These are phyloP conservation scores for Catostylus mosaicus DNA, from an alignment of 30 jellyfish, hydroid and myxozoan genomes.

Conservation along the genomic window DNA sequence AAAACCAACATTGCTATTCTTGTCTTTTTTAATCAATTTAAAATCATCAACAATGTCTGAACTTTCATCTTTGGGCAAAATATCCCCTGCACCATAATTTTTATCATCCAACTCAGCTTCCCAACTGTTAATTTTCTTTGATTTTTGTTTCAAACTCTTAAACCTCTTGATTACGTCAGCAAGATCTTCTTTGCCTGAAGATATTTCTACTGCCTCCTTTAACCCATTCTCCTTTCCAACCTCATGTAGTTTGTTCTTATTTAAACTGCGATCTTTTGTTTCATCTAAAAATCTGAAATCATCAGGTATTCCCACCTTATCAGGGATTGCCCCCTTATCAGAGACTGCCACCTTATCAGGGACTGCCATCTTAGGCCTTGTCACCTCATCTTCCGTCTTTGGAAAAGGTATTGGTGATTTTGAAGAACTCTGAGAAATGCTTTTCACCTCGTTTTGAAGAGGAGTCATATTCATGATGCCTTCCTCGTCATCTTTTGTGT, in stretches of 20 bases:
- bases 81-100: not conserved
- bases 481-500: not conserved
- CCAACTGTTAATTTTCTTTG: not conserved
- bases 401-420: not conserved
- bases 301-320: not conserved
- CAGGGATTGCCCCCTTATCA: not conserved
- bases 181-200: slow-evolving; percentile 11
- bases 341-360: not conserved
- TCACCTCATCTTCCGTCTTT: not conserved
- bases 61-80: not conserved
- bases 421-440: not conserved
- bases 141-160: slow-evolving; percentile 26
- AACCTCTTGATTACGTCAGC: slow-evolving; percentile 25
- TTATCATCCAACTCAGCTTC: not conserved
- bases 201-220: not conserved
- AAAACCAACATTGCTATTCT: not conserved
- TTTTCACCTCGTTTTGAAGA: not conserved
- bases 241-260: not conserved
- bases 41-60: not conserved
- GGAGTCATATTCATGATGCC: not conserved
- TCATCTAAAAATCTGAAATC: too few relatives aligned
- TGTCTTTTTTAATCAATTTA: not conserved
- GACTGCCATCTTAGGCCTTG: not conserved
- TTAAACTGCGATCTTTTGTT: not conserved
- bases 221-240: not conserved